These are phyloP conservation scores for Xyrauchen texanus DNA, from an alignment of 2,113 vertebrate genomes.

Conservation along the genomic window DNA sequence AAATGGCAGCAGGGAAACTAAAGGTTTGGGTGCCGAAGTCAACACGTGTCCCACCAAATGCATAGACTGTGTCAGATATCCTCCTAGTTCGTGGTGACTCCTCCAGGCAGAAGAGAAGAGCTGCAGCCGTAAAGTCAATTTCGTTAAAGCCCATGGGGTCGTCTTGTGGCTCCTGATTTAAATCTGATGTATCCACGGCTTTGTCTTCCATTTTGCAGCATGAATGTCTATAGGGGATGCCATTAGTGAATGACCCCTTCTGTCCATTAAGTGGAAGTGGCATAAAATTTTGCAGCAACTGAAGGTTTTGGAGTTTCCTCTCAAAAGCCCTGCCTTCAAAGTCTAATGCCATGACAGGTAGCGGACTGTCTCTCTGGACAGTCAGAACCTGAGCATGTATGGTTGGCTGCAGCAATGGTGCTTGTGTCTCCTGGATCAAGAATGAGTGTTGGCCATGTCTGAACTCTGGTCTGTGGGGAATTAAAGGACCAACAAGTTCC, in stretches of 20 bases:
- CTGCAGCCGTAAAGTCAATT: constrained; percentile 93
- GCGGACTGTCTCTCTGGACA: constrained; percentile 69
- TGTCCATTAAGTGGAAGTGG: constrained; percentile 75
- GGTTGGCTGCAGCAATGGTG: constrained; percentile 57
- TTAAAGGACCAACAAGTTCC: constrained; percentile 61
- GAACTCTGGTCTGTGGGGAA: constrained; percentile 59
- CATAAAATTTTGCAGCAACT: constrained; percentile 75
- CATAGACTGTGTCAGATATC: constrained; percentile 88
- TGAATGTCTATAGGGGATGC: constrained; percentile 64
- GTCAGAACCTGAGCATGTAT: constrained; percentile 51
- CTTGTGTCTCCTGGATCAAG: constrained; percentile 65
- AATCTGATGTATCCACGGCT: constrained; percentile 91
- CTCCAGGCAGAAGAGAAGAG: constrained; percentile 91
- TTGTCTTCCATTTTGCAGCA: constrained; percentile 86
- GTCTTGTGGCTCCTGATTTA: constrained; percentile 81
- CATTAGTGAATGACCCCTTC: constrained; percentile 71
- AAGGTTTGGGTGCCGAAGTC: constrained; percentile 97
- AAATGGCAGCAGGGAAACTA: constrained; percentile 91
- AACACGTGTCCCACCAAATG: constrained; percentile 79
- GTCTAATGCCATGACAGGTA: constrained; percentile 64
- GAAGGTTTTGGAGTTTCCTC: constrained; percentile 75
- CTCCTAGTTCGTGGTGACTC: constrained; percentile 90
- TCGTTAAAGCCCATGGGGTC: constrained; percentile 93
- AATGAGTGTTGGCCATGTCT: constrained; percentile 43
- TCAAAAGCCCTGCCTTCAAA: constrained; percentile 72